These are phyloP conservation scores for Erethizon dorsatum DNA, from an alignment of 2,797 vertebrate species.

Conservation along the genomic window DNA sequence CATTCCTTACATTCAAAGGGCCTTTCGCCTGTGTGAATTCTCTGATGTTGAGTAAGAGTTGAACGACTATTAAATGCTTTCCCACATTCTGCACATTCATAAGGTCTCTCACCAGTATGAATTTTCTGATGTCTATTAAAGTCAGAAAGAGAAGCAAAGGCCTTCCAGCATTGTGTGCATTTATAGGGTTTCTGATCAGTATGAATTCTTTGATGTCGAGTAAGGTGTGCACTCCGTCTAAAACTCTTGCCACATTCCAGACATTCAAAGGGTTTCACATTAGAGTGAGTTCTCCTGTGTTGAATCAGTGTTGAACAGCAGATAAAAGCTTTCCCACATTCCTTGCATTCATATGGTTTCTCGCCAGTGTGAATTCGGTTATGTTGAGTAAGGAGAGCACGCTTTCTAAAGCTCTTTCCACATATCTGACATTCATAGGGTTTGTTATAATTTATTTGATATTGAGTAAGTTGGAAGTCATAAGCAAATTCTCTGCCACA, in stretches of 20 bases:
- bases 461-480: slow-evolving; percentile 19
- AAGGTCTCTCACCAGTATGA: slow-evolving; percentile 24
- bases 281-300: slow-evolving; percentile 69
- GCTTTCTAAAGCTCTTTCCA: slow-evolving; percentile 42
- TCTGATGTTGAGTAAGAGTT: neutral
- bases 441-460: slow-evolving; percentile 51
- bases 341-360: slow-evolving; percentile 60
- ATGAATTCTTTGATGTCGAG: slow-evolving; percentile 32
- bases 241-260: slow-evolving; percentile 70
- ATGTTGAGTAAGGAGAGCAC: slow-evolving; percentile 26
- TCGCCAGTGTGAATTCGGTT: slow-evolving; percentile 52
- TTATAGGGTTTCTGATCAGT: neutral
- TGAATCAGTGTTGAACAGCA: slow-evolving; percentile 46
- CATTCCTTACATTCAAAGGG: slow-evolving; percentile 68
- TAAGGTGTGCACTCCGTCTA: neutral
- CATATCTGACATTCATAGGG: slow-evolving; percentile 59
- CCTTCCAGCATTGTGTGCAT: neutral
- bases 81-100: neutral
- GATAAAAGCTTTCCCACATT: slow-evolving; percentile 59
- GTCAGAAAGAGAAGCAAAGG: neutral
- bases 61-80: slow-evolving; percentile 50
- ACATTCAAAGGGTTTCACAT: slow-evolving; percentile 75
- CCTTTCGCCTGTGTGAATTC: slow-evolving; percentile 74
- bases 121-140: slow-evolving; percentile 5
- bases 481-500: neutral